A percentile compares a stretch with the other conserved stretches of the same genome.
phyloP scores from a whole-genome alignment of 2,888 invertebrate genomes.

The Gymnoscelis rufifasciata region DNA sequence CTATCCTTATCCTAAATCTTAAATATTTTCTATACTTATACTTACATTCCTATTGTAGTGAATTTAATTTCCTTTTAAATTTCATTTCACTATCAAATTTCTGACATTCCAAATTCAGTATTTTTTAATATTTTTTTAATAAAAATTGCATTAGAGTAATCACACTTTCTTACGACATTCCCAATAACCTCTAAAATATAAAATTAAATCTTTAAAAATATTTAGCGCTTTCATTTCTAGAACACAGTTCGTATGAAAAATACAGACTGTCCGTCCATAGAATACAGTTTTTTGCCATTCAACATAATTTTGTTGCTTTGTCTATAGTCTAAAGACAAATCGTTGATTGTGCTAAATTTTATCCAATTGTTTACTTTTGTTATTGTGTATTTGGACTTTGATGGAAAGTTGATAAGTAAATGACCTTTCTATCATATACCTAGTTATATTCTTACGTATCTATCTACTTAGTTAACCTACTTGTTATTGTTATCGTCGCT shows the following conservation, averaged over 20 bases:
- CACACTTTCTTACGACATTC: too few relatives aligned
- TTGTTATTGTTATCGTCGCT: constrained; percentile 30
- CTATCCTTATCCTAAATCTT: background rate
- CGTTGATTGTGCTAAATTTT: constrained; percentile 7
- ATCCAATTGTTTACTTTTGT: constrained; percentile 6
- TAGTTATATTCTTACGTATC: constrained; percentile 21
- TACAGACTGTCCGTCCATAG: constrained; percentile 21
- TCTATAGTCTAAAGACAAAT: background rate
- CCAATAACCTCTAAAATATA: too few relatives aligned
- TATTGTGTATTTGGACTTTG: constrained; percentile 18
- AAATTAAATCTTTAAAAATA: too few relatives aligned
- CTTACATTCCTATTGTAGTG: constrained; percentile 26
- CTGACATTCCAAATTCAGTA: constrained; percentile 53
- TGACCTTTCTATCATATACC: constrained; percentile 17
- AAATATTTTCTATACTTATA: constrained; percentile 5
- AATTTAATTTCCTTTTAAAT: constrained; percentile 24
- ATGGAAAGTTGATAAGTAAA: constrained; percentile 18
- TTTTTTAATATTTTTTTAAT: constrained; percentile 20
- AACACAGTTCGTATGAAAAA: constrained; percentile 13
- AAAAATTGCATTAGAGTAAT: too few relatives aligned
- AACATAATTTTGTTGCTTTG: background rate
- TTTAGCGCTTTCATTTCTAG: constrained; percentile 1
- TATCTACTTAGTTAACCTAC: constrained; percentile 25
- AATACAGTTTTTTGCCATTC: background rate
- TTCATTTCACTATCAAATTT: constrained; percentile 27